Conservation (phyloP, 1,140 invertebrate species). For the Anoplolepis gracilipes region DNA sequence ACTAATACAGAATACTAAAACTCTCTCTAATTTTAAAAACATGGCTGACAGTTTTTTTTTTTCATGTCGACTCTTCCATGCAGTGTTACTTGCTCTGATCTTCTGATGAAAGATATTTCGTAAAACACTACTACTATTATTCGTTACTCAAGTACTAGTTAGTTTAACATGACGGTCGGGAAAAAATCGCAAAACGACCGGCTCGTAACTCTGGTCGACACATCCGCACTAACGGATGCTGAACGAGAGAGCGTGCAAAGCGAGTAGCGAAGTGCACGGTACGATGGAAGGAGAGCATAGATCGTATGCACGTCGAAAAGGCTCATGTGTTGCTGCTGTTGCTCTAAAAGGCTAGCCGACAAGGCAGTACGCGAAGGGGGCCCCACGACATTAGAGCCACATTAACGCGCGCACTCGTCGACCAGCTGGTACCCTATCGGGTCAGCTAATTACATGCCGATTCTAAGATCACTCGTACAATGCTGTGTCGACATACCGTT, state of each 20-base stretch:
- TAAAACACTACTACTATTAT: too few relatives aligned
- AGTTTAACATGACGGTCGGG: background rate
- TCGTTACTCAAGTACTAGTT: background rate
- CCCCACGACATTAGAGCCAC: conserved; percentile 76
- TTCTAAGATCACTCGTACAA: conserved; percentile 76
- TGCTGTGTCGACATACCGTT: conserved; percentile 61
- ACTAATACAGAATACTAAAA: conserved; percentile 12
- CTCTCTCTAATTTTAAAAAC: conserved; percentile 30
- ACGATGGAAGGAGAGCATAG: conserved; percentile 44
- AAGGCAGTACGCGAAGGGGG: conserved; percentile 21
- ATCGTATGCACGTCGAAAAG: conserved; percentile 56
- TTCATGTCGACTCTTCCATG: background rate
- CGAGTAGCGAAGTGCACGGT: conserved; percentile 45
- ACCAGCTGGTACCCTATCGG: conserved; percentile 75
- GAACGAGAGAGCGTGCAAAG: conserved; percentile 21
- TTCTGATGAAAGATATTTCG: too few relatives aligned
- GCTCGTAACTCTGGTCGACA: conserved; percentile 56
- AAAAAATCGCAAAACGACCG: conserved; percentile 61
- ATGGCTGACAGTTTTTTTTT: conserved; percentile 19
- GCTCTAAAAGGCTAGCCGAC: conserved; percentile 59
- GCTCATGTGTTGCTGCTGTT: background rate
- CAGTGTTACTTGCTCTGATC: too few relatives aligned
- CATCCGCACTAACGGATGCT: conserved; percentile 36
- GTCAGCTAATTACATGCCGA: conserved; percentile 79
- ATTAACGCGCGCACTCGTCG: conserved; percentile 77